Percentiles rank a stretch among this genome's conserved stretches.
Conservation (phyloP, 37 sponge, comb jelly and placozoan genomes). For the Chondrilla cf. caribensis region DNA sequence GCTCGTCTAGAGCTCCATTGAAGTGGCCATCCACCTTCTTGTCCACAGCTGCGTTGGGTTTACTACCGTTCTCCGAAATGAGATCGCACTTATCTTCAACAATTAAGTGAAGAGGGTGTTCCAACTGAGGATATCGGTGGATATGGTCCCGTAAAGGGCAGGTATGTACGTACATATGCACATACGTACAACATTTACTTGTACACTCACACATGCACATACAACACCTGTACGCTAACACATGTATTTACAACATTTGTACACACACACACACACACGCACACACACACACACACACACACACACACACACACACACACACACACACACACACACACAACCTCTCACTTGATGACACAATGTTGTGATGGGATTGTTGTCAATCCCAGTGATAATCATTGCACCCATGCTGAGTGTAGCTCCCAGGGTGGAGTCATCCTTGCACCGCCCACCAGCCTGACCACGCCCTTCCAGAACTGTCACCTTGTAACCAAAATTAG, state of each 20-base stretch:
- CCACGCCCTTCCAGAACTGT: conserved; percentile 65
- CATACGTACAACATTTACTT: neutral
- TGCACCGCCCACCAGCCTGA: conserved; percentile 72
- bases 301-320: conserved; percentile 7
- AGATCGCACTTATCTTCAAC: conserved; percentile 77
- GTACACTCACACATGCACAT: neutral
- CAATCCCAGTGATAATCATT: conserved; percentile 83
- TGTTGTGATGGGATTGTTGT: conserved; percentile 81
- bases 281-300: conserved; percentile 19
- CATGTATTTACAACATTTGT: neutral
- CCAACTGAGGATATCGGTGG: conserved; percentile 33
- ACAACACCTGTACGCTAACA: too few relatives aligned
- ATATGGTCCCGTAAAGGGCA: too few relatives aligned
- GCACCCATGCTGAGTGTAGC: conserved; percentile 68
- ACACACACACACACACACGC: conserved; percentile 6
- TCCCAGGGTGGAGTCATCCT: conserved; percentile 66
- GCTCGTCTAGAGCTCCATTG: conserved; percentile 65
- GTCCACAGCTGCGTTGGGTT: conserved; percentile 36
- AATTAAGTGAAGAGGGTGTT: conserved; percentile 29
- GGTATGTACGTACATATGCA: neutral
- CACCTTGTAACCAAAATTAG: conserved; percentile 80
- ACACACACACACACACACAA: conserved; percentile 8
- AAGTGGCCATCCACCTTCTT: conserved; percentile 65
- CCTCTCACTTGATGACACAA: conserved; percentile 50
- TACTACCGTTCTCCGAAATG: conserved; percentile 53